phyloP scores from a whole-genome alignment of 2,113 vertebrate species.

The Crotophaga sulcirostris region DNA sequence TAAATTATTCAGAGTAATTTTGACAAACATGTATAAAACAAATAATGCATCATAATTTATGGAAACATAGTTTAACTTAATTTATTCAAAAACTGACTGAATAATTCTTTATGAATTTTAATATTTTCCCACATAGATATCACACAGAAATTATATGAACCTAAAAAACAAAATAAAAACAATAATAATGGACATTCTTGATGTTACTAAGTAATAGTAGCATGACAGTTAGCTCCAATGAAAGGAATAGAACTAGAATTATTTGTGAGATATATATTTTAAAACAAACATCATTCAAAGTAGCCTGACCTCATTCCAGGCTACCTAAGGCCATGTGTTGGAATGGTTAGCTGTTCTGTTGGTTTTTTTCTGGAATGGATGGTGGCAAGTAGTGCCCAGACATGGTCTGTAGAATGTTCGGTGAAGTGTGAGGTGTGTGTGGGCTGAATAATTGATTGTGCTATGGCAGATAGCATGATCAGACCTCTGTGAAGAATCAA shows the following conservation, averaged over 20 bases:
- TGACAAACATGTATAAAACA: slow-evolving; percentile 31
- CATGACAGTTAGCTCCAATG: neutral
- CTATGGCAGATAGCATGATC: neutral
- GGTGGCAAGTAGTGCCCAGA: neutral
- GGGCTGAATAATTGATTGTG: neutral
- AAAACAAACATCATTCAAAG: neutral
- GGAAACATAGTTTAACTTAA: neutral
- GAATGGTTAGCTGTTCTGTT: fast-evolving
- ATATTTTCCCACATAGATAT: neutral
- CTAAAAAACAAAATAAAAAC: neutral
- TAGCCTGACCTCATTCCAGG: neutral
- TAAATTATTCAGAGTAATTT: slow-evolving; percentile 53
- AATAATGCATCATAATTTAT: slow-evolving; percentile 35
- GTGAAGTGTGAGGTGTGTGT: neutral
- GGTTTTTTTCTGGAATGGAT: neutral
- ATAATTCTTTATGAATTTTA: slow-evolving; percentile 4
- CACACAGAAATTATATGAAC: neutral
- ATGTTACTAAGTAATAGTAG: neutral
- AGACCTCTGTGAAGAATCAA: neutral
- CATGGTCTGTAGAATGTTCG: neutral
- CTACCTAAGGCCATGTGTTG: neutral
- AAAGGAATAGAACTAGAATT: neutral
- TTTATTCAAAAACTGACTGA: neutral
- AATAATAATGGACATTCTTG: neutral
- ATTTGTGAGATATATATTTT: neutral